Evolutionary conservation across 2,797 vertebrate species (phyloP), one percentile per base, ranked within the genome.

Genomic region (Kryptopterus vitreolus): DNA sequence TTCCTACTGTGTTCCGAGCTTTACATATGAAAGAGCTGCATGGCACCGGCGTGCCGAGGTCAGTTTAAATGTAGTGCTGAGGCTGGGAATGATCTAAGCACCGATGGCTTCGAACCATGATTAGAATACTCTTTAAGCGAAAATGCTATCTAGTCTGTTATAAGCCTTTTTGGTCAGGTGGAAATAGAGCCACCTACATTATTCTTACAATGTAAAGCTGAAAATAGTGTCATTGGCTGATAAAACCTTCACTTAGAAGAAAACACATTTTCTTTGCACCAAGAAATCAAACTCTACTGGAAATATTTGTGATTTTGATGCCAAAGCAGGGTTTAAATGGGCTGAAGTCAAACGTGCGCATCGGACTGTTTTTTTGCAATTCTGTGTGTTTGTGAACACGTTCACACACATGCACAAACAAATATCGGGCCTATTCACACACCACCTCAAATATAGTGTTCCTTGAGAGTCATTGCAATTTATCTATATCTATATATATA

Each of bases 1-100:
- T 24, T 73, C 50, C 77, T 89, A 87, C 83, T 85, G 87, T 87
- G 87, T 84, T 87, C 62, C 73, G 81, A 83, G 68, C 76, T 85
- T 82, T 82, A 82, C 75, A 66, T 73, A 77, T 83, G 52, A 84
- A 78, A 81, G 87, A 85, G 86, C 83, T 84, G 84, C 79, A 72
- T 88, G 84, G 53, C 87, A 90, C 79, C 73, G 35, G 58, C 71
- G 79, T 76, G 77, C 77, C 65, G 83, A 80, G 77, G 74, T 66
- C 52, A 29, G 50, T 57, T 73, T 80, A 62, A 70, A 74, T 82
- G 83, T 84, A 79, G 83, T 74, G 83, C 78, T 58, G 48, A 72
- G 78, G 73, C 74, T 59, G 61, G 69, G 59, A 70, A 77, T 57
- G 50, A 74, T 62, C 66, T 61, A 59, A 75, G 8, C 57, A 20